Base-by-base conservation (phyloP, 2,888 invertebrate genomes). In the Drosophila phalerata region DNA sequence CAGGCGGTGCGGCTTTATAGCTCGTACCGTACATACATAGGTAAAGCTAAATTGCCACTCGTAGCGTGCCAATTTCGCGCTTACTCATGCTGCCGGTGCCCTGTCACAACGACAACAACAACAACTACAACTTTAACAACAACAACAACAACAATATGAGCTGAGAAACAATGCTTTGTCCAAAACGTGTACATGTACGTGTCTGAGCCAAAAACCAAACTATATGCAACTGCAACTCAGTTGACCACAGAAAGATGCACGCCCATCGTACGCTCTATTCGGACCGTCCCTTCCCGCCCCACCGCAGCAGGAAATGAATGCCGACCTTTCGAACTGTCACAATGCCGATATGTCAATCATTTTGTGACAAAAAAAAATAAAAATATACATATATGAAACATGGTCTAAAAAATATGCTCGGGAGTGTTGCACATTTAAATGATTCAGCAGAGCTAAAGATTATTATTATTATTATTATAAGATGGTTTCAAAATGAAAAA, bases 21-120 rank as follows among this genome's bases (percentile, higher is more conserved):
- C 70, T 65, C 51, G 55, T 52, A 66, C 70, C 71, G 47, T 51
- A 28, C 19, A 43, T 17, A 11, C 30, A 47, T 45, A 57, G 57
- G 65, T 40, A 52, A 45, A 47, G 53, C 19, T 19, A 30, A 71
- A 56, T 56, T 72, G 67, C 63, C 74, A 57, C 74, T 70, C 66
- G 45, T 60, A 71, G 58, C 81, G 79, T 84, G 73, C 79, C 66
- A 77, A 79, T 84, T 81, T 73, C 69, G 77, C 81, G 77, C 74
- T 81, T 81, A 84, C 79, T 81, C 81, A 81, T 71, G 56, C 76
- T 48, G 56, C 37, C 43, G 43, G 43, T 43, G 43, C 43, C 43
- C n/a, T 22, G 43, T 25, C 42, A 51, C 67, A 62, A 38, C 42
- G 25, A 68, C 52, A 52, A 37, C 30, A 25, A 53, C 66, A 52